phyloP scores from a whole-genome alignment of 2,888 invertebrate species.

The Habroteleia sp. region DNA sequence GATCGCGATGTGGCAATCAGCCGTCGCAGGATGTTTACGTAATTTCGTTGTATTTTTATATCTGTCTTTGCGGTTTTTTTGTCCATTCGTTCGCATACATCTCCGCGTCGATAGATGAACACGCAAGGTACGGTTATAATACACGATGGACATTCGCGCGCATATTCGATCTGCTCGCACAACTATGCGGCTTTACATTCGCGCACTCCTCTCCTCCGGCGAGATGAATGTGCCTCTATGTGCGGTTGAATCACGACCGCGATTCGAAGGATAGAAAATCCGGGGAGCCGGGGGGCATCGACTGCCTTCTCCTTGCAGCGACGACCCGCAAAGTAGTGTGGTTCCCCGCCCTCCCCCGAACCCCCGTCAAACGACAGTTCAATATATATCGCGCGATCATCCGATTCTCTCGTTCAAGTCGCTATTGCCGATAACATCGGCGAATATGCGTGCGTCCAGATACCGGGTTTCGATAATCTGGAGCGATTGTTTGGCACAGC shows the following conservation, averaged over 20 bases:
- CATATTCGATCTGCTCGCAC: conserved; percentile 56
- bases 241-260: conserved; percentile 64
- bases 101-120: conserved; percentile 66
- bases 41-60: conserved; percentile 73
- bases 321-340: conserved; percentile 42
- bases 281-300: conserved; percentile 19
- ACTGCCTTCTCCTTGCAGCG: conserved; percentile 53
- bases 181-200: conserved; percentile 59
- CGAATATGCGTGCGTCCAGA: conserved; percentile 38
- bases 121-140: conserved; percentile 64
- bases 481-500: conserved; percentile 34
- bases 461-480: conserved; percentile 33
- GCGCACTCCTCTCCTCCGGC: conserved; percentile 36
- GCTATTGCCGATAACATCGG: conserved; percentile 53
- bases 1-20: conserved; percentile 73
- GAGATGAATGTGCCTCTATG: conserved; percentile 62
- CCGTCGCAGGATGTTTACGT: conserved; percentile 78
- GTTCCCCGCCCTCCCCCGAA: conserved; percentile 20
- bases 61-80: conserved; percentile 23
- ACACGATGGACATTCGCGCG: conserved; percentile 62
- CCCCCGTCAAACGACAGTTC: conserved; percentile 49
- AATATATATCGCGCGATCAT: conserved; percentile 54
- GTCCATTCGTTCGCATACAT: conserved; percentile 67
- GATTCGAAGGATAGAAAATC: conserved; percentile 52
- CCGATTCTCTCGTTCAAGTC: conserved; percentile 43